A percentile compares a stretch with the other conserved stretches of the same genome.
Conservation (phyloP, 2,113 vertebrate species). For the Cariama cristata region DNA sequence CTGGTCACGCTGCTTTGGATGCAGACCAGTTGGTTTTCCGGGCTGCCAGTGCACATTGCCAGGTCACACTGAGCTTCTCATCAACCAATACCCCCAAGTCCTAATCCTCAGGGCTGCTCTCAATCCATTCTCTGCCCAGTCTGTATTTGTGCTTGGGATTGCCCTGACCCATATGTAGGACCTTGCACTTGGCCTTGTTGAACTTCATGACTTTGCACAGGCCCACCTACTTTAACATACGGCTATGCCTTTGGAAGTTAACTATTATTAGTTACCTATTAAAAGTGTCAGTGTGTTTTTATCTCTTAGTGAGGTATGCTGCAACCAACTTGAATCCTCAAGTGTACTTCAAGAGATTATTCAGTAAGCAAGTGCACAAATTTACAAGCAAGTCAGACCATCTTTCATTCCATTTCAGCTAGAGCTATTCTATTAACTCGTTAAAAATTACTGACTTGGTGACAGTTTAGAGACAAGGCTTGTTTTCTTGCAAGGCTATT, state of each 20-base stretch:
- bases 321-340: not conserved
- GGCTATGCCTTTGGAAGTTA: not conserved
- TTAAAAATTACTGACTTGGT: not conserved
- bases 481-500: not conserved
- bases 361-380: not conserved
- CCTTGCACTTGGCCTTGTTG: too few relatives aligned
- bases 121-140: too few relatives aligned
- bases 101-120: too few relatives aligned
- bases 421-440: not conserved
- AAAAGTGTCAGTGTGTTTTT: not conserved
- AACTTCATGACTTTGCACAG: too few relatives aligned
- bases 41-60: too few relatives aligned
- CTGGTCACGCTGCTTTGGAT: too few relatives aligned
- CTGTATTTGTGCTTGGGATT: too few relatives aligned
- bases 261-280: slow-evolving; percentile 17
- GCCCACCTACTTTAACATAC: not conserved
- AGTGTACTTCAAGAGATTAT: not conserved
- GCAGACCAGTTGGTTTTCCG: too few relatives aligned
- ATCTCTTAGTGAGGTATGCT: not conserved
- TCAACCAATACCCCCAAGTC: too few relatives aligned
- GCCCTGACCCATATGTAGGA: too few relatives aligned
- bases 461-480: not conserved
- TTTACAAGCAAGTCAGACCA: not conserved
- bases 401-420: not conserved
- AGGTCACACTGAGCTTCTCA: too few relatives aligned